Evolutionary conservation across 2,797 vertebrate genomes (phyloP).

Genomic region (Notamacropus eugenii): DNA sequence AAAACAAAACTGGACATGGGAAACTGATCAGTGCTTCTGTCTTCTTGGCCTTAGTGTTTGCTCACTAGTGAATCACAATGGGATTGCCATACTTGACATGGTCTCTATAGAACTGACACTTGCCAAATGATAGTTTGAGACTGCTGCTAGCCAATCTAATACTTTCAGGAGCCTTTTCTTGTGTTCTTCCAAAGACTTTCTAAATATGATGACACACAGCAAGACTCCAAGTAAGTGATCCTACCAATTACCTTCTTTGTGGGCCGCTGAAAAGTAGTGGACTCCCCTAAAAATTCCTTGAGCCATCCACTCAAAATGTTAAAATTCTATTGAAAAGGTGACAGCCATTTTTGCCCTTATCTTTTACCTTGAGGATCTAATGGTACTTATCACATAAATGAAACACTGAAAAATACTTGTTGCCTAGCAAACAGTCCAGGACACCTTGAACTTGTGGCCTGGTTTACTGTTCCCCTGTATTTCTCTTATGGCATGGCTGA

Average conservation of each 20-base stretch:
- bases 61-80: not conserved
- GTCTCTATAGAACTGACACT: not conserved
- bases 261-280: not conserved
- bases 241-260: too few species aligned
- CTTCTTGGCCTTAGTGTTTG: not conserved
- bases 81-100: not conserved
- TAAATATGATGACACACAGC: not conserved
- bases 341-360: not conserved
- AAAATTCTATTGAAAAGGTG: not conserved
- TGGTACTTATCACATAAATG: not conserved
- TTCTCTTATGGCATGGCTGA: not conserved
- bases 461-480: not conserved
- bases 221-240: not conserved
- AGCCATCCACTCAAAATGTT: not conserved
- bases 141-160: not conserved
- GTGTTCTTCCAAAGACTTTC: not conserved
- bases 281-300: not conserved
- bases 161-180: not conserved
- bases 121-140: not conserved
- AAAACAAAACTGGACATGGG: not conserved
- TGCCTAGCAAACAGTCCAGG: not conserved
- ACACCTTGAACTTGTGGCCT: not conserved
- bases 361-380: not conserved
- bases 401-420: not conserved
- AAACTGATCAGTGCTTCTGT: not conserved